Evolutionary conservation across 2,113 vertebrate genomes (phyloP).

Genomic region (Meleagris gallopavo): DNA sequence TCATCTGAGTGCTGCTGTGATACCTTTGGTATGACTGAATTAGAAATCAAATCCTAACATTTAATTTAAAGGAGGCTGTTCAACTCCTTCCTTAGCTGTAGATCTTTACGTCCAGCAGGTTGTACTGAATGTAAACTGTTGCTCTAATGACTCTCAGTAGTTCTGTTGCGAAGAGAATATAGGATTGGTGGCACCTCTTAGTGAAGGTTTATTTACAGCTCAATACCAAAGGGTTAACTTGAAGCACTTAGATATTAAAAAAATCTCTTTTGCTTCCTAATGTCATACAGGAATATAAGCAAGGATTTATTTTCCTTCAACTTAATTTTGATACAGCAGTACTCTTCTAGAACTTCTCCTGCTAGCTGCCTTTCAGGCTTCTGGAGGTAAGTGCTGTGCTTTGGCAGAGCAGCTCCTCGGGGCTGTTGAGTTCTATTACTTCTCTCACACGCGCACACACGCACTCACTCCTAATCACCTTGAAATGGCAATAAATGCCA

Average conservation of each 20-base stretch:
- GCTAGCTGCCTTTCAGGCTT: neutral
- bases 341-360: neutral
- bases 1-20: neutral
- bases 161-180: neutral
- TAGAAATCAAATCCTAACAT: neutral
- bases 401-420: neutral
- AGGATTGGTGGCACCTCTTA: neutral
- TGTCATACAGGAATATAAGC: neutral
- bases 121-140: neutral
- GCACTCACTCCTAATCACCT: neutral
- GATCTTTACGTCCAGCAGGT: neutral
- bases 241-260: neutral
- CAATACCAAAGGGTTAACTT: neutral
- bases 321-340: neutral
- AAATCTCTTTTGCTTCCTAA: neutral
- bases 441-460: no score
- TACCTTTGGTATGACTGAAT: neutral
- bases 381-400: neutral
- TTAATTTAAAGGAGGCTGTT: neutral
- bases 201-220: conserved; percentile 7
- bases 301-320: neutral
- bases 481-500: conserved; percentile 46
- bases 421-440: neutral
- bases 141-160: neutral
- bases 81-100: neutral